phyloP scores from a whole-genome alignment of 1,140 invertebrate genomes.

The Agrypnia vestita region DNA sequence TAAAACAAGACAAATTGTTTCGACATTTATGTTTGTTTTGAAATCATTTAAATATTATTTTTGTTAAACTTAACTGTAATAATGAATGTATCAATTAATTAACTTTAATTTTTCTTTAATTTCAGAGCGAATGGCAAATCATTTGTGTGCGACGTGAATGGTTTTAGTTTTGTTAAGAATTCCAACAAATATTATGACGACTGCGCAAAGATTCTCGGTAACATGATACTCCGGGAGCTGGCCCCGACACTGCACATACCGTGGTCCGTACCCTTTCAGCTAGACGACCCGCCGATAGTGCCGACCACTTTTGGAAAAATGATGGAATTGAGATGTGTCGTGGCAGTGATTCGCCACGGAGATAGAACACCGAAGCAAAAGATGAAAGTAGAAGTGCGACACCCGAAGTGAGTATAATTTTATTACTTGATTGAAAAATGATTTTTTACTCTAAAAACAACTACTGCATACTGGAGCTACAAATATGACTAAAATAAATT shows the following conservation, averaged over 20 bases:
- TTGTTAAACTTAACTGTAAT: too few relatives aligned
- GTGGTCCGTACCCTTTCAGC: conserved; percentile 96
- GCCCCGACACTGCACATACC: conserved; percentile 97
- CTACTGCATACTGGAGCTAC: too few relatives aligned
- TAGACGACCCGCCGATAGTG: conserved; percentile 98
- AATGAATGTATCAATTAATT: neutral
- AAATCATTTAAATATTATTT: too few relatives aligned
- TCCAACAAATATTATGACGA: conserved; percentile 99
- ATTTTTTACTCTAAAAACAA: too few relatives aligned
- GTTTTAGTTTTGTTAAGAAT: conserved; percentile 99
- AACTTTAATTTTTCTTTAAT: conserved; percentile 36
- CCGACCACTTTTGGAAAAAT: conserved; percentile 99
- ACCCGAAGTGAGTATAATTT: conserved; percentile 86
- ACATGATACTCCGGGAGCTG: conserved; percentile 91
- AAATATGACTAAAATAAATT: too few relatives aligned
- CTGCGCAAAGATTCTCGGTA: conserved; percentile 97
- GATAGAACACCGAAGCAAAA: conserved; percentile 99
- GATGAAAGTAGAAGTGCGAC: conserved; percentile 99
- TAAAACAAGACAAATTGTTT: too few relatives aligned
- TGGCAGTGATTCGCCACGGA: conserved; percentile 98
- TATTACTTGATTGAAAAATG: neutral
- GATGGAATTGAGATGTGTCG: conserved; percentile 99
- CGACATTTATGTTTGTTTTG: too few relatives aligned
- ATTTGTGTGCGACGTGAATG: conserved; percentile 99
- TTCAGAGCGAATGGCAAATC: conserved; percentile 96